A percentile compares a stretch with the other conserved stretches of the same genome.
phyloP scores from a whole-genome alignment of 2,797 vertebrate species.

The Poecilia picta region DNA sequence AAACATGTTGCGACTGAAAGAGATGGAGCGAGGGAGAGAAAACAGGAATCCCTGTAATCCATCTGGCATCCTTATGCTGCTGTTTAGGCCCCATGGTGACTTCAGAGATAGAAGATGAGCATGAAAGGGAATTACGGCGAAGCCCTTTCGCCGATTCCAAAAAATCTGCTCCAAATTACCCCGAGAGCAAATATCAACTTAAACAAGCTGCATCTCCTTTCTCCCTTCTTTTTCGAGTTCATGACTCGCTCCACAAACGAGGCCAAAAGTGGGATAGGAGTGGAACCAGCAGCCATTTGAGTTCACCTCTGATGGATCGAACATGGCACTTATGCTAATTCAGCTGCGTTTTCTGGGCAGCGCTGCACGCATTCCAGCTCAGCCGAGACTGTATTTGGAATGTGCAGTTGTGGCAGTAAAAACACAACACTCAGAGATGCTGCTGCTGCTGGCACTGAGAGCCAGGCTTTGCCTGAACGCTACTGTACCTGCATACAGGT shows the following conservation, averaged over 20 bases:
- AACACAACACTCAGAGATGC: slow-evolving; percentile 44
- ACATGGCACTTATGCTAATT: slow-evolving; percentile 94
- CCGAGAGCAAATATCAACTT: slow-evolving; percentile 87
- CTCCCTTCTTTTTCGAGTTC: slow-evolving; percentile 75
- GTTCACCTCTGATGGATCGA: slow-evolving; percentile 86
- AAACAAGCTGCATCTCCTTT: slow-evolving; percentile 83
- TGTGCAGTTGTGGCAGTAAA: slow-evolving; percentile 74
- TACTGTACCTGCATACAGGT: slow-evolving; percentile 23
- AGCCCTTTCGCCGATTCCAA: slow-evolving; percentile 82
- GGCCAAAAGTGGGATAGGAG: slow-evolving; percentile 75
- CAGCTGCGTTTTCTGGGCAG: slow-evolving; percentile 69
- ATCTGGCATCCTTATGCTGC: slow-evolving; percentile 90
- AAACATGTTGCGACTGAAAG: slow-evolving; percentile 66
- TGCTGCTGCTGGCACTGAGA: slow-evolving; percentile 22
- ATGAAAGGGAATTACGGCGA: slow-evolving; percentile 89
- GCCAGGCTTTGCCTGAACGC: slow-evolving; percentile 32
- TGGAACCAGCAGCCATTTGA: slow-evolving; percentile 85
- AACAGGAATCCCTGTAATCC: slow-evolving; percentile 73
- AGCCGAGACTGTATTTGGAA: slow-evolving; percentile 69
- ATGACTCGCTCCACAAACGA: slow-evolving; percentile 85
- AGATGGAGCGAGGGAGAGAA: slow-evolving; percentile 50
- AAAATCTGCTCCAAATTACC: slow-evolving; percentile 94
- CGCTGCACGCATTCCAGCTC: slow-evolving; percentile 58
- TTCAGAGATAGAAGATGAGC: slow-evolving; percentile 87
- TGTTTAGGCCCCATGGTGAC: slow-evolving; percentile 83